Evolutionary conservation across 1,140 invertebrate species (phyloP).

Genomic region (Brachionus plicatilis): DNA sequence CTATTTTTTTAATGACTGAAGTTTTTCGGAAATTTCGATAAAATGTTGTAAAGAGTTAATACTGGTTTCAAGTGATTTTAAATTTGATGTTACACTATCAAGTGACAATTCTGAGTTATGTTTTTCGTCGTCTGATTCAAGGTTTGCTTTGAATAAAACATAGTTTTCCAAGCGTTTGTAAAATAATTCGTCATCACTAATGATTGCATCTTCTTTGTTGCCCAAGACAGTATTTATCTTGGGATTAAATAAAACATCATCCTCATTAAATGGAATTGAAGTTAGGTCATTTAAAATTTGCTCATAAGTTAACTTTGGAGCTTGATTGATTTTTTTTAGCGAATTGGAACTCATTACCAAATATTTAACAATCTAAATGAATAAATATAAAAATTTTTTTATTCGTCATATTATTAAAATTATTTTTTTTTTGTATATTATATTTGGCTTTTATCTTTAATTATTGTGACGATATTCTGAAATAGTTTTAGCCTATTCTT

Average conservation of each 20-base stretch:
- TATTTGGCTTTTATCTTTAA: too few relatives aligned
- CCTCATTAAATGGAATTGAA: constrained; percentile 5
- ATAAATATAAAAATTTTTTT: background rate
- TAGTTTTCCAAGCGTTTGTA: background rate
- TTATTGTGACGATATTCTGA: too few relatives aligned
- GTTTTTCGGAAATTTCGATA: constrained; percentile 11
- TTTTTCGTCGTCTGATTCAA: background rate
- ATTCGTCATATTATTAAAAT: too few relatives aligned
- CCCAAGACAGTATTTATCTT: background rate
- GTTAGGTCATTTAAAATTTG: background rate
- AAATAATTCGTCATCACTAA: background rate
- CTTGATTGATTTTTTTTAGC: background rate
- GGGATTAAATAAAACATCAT: background rate
- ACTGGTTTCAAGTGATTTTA: background rate
- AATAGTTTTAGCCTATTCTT: too few relatives aligned
- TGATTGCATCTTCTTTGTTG: background rate
- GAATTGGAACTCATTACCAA: background rate
- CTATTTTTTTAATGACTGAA: background rate
- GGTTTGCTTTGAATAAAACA: background rate
- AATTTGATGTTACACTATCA: background rate
- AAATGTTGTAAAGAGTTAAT: constrained; percentile 22
- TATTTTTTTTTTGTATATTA: too few relatives aligned
- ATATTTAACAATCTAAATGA: background rate
- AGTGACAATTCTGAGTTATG: background rate
- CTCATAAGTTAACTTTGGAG: constrained; percentile 10